phyloP scores from a whole-genome alignment of 2,113 vertebrate species.

The Lamprologus speciosus region DNA sequence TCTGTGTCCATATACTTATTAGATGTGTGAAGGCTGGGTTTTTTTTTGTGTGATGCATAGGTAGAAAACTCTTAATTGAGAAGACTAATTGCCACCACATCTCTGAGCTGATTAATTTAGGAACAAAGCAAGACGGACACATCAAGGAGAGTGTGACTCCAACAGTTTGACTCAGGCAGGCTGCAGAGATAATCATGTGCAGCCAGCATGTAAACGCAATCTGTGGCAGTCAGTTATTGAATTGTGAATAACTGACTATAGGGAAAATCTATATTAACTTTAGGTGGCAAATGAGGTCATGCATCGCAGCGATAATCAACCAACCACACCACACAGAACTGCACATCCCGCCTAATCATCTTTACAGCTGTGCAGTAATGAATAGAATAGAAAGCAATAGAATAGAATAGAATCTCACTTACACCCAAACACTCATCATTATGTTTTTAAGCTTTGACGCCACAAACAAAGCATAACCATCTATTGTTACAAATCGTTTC shows the following conservation, averaged over 20 bases:
- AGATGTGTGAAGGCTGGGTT: neutral
- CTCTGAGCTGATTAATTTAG: neutral
- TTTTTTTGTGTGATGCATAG: neutral
- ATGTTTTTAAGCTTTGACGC: neutral
- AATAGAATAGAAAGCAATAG: neutral
- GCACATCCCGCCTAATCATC: neutral
- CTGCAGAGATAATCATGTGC: constrained; percentile 30
- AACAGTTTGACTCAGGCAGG: neutral
- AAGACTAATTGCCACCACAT: neutral
- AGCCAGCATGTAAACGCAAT: constrained; percentile 30
- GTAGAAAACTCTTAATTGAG: neutral
- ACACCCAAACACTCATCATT: neutral
- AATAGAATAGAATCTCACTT: neutral
- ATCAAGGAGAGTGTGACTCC: neutral
- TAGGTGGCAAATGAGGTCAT: constrained; percentile 19
- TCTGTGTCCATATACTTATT: neutral
- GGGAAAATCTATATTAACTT: constrained; percentile 21
- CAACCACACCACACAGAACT: neutral
- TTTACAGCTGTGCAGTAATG: neutral
- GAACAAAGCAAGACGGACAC: neutral
- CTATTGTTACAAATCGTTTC: constrained; percentile 10
- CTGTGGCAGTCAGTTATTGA: constrained; percentile 48
- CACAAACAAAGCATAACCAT: constrained; percentile 3
- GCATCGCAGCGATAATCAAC: constrained; percentile 19
- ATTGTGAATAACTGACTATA: constrained; percentile 32